Base-by-base conservation (phyloP, 2,797 vertebrate species). In the Myotis planiceps region DNA sequence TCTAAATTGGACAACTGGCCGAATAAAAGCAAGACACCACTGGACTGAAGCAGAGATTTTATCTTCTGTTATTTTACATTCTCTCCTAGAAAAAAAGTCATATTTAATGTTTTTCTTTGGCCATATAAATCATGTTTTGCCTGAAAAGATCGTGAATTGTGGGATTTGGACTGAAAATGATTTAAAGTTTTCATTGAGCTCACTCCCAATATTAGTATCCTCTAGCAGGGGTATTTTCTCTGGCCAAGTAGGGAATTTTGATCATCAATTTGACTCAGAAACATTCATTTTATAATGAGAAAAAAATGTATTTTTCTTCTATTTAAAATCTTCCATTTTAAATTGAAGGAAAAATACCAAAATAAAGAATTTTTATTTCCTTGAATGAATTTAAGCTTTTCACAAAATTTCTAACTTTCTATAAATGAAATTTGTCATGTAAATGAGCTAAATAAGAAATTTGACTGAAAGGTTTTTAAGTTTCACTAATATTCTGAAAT, bases 271-370 rank as follows among this genome's bases (percentile, higher is more conserved):
- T 93, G 87, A 65, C 53, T 78, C 23, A 80, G 19, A 93, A 84
- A 51, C n/a, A 63, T 45, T 88, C 6, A 84, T 95, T 92, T 88
- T 39, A 88, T 92, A 96, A 79, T 85, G 81, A 76, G 53, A 32
- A 75, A 79, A 71, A 79, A 78, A 37, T 42, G 2, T 68, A 5
- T 34, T 82, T 92, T 66, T 85, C 60, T 92, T n/a, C 23, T 68
- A 49, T n/a, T 88, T 91, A 78, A 84, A 83, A 63, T 32, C 1
- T 45, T 78, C 55, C 39, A 29, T 66, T 94, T 79, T 76, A 94
- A 82, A 55, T 60, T 74, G 32, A 69, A 63, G 81, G 27, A 90
- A 71, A 5, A 1, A 42, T 42, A 19, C 23, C 13, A 79, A 71
- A 75, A 68, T 60, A 85, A 90, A 86, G 3, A 13, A 58, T 60